Percentiles rank a stretch among this genome's conserved stretches.
These are phyloP conservation scores for Lichenostomus cassidix DNA, from an alignment of 2,113 vertebrate genomes.

Conservation along the genomic window DNA sequence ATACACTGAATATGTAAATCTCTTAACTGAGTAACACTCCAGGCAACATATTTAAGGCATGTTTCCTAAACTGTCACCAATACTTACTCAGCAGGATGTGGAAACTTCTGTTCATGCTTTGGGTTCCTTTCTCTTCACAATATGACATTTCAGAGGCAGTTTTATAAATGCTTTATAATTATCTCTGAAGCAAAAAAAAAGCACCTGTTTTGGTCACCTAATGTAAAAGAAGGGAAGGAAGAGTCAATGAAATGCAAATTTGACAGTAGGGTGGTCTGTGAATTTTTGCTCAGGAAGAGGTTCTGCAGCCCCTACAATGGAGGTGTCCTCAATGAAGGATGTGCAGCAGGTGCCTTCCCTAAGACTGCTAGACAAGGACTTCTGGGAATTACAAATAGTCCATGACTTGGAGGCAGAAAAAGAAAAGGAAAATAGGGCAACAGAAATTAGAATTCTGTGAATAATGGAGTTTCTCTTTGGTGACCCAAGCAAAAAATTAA, in stretches of 20 bases:
- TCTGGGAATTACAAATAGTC: not conserved
- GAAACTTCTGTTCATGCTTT: slow-evolving; percentile 30
- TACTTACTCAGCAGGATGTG: slow-evolving; percentile 59
- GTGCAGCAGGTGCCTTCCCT: not conserved
- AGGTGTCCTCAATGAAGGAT: not conserved
- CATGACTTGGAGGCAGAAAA: not conserved
- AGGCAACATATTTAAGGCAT: not conserved
- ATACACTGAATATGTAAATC: not conserved
- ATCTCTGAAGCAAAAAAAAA: not conserved
- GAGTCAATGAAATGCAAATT: rapidly evolving
- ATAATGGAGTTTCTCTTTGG: not conserved
- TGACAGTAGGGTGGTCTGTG: not conserved
- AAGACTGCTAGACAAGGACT: rapidly evolving
- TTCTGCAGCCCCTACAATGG: not conserved
- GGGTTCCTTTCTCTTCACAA: not conserved
- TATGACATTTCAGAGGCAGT: not conserved
- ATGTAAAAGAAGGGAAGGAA: not conserved
- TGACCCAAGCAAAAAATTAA: not conserved
- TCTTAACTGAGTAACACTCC: not conserved
- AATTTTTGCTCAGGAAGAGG: not conserved
- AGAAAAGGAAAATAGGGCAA: slow-evolving; percentile 3
- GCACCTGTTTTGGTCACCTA: not conserved
- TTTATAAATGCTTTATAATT: not conserved
- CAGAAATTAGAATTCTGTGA: not conserved
- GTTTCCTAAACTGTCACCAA: not conserved